Evolutionary conservation across 2,113 vertebrate genomes (phyloP).

Genomic region (Oreotragus oreotragus): DNA sequence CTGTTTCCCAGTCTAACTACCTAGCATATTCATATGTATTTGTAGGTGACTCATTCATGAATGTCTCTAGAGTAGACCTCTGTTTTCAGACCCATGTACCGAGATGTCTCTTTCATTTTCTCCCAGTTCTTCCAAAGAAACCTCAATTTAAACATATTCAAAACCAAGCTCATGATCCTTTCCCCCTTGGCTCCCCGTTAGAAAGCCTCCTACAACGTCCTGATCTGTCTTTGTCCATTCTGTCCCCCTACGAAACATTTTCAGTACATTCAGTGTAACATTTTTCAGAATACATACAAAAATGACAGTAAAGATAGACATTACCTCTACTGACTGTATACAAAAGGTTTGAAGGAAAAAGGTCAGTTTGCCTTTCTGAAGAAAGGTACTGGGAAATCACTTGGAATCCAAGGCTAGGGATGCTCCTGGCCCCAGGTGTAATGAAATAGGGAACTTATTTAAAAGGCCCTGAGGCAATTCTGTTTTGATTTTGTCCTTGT

Average conservation of each 20-base stretch:
- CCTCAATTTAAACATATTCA: background rate
- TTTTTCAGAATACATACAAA: slow-evolving; percentile 11
- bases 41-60: background rate
- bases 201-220: background rate
- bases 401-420: background rate
- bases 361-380: background rate
- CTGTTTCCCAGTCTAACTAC: too few species aligned
- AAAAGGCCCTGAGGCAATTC: background rate
- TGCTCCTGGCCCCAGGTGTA: background rate
- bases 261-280: background rate
- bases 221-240: background rate
- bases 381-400: background rate
- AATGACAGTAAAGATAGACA: background rate
- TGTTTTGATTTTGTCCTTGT: background rate
- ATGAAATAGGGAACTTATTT: background rate
- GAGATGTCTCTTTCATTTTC: background rate
- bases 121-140: background rate
- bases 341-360: background rate
- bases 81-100: background rate
- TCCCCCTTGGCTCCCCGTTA: background rate
- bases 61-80: background rate
- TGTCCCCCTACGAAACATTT: background rate
- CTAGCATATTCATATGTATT: background rate
- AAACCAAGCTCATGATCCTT: background rate
- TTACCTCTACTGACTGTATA: background rate